Base-by-base conservation (phyloP, 2,888 invertebrate species). In the Clanis bilineata region DNA sequence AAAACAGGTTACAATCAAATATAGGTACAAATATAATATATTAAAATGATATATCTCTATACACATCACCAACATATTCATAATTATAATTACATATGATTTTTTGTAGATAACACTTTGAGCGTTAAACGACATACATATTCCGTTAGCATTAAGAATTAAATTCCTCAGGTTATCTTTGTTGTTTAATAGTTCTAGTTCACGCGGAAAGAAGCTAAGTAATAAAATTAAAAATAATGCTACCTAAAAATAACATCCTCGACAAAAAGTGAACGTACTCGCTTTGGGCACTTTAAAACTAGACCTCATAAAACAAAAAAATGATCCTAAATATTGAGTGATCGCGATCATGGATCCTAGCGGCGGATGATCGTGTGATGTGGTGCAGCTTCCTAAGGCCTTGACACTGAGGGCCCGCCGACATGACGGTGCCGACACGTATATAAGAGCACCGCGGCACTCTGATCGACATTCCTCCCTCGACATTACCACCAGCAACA, bases 401-500 rank as follows among this genome's bases (percentile, higher is more conserved):
- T 83, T 90, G 89, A 72, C 83, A 82, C 66, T 89, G 88, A 73
- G 63, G 54, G 66, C 64, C 69, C 18, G 68, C 68, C 69, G 69
- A n/a, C n/a, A n/a, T n/a, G n/a, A n/a, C n/a, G n/a, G n/a, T n/a
- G n/a, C n/a, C n/a, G 59, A 63, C 73, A 73, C 72, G 77, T 90
- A 90, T 90, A 90, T 81, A 90, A 86, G 80, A 77, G 64, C 70
- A 67, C 63, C 69, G 60, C 62, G 70, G 68, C 63, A 66, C 66
- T 59, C 60, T 69, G 64, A 72, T 68, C 76, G 79, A 74, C 89
- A 90, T 85, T 89, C 86, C 72, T 72, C 70, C 70, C 76, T 73
- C 75, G 77, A 77, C 77, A 72, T 67, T 76, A 69, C 77, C 72
- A 70, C 69, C 73, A 80, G 65, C 87, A 89, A 77, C 87, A 91